Evolutionary conservation across 2,888 invertebrate species (phyloP).

Genomic region (Folsomia manolachei): DNA sequence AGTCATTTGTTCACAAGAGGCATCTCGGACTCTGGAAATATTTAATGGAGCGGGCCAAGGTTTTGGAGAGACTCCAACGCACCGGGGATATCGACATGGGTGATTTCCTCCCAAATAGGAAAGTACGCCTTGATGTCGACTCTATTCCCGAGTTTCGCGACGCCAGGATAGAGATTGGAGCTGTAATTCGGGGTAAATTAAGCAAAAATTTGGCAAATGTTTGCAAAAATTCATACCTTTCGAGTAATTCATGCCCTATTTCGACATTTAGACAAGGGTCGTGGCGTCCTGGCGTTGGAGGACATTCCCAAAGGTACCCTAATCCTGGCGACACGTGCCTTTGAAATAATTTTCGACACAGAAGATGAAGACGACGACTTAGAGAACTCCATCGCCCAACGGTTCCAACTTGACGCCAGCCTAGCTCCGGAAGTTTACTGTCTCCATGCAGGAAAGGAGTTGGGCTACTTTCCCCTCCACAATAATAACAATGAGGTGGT

Average conservation of each 20-base stretch:
- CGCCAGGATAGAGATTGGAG: background rate
- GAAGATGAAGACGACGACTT: conserved; percentile 26
- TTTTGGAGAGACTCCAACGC: background rate
- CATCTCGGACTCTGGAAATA: background rate
- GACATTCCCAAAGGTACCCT: conserved; percentile 28
- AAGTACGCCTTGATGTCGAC: conserved; percentile 5
- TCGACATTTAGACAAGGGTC: conserved; percentile 35
- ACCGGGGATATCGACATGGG: conserved; percentile 5
- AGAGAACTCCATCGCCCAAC: conserved; percentile 31
- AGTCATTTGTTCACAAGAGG: background rate
- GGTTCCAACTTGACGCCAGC: conserved; percentile 18
- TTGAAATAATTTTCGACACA: conserved; percentile 34
- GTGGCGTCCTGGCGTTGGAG: conserved; percentile 31
- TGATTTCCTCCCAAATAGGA: conserved; percentile 8
- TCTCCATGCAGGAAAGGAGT: conserved; percentile 27
- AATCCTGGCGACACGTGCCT: conserved; percentile 34
- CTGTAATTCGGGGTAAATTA: too few relatives aligned
- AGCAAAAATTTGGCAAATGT: too few relatives aligned
- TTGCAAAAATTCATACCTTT: too few relatives aligned
- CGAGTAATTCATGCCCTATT: too few relatives aligned
- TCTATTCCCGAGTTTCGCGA: background rate
- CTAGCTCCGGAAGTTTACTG: conserved; percentile 21
- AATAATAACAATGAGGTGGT: background rate
- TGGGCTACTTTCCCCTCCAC: conserved; percentile 2
- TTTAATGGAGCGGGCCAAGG: background rate